Base-by-base conservation (phyloP, 2,888 invertebrate species). In the Icerya purchasi region DNA sequence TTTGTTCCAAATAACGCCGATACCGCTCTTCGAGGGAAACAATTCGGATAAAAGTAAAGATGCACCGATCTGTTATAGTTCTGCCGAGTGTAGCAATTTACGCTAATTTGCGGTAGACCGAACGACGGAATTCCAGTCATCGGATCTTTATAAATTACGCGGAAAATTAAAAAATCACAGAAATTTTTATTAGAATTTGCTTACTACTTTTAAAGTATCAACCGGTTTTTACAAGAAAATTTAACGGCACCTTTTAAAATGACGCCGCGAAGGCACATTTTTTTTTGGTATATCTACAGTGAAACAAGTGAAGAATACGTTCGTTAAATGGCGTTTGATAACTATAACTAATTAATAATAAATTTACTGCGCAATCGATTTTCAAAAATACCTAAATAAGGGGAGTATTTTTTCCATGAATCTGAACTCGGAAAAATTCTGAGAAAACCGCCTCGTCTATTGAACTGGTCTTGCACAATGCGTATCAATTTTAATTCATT, bases 341-440 rank as follows among this genome's bases (percentile, higher is more conserved):
- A n/a, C n/a, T n/a, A n/a, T n/a, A n/a, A n/a, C n/a, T n/a, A n/a
- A n/a, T n/a, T n/a, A n/a, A n/a, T 60, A 25, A 54, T 22, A 57
- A 22, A 36, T 36, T 36, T 8, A n/a, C 24, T 52, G 22, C 25
- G 22, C 18, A 55, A 14, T 25, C 14, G 50, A 25, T 19, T 56
- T 14, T 67, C 66, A n/a, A n/a, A n/a, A n/a, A n/a, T n/a, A 82
- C 83, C 86, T 54, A 87, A 73, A 68, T 85, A 87, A 67, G 81
- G 80, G 18, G 84, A 80, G 70, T 87, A 88, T 69, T 83, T 80
- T 69, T 81, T 78, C 89, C 91, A 91, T 21, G 87, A 84, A 71
- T 90, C 89, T 63, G 83, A 79, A 22, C 88, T 84, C 21, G 93
- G 93, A 73, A 91, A 93, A 66, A 93, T 88, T 55, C 91, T 73